Evolutionary conservation across 2,888 invertebrate species (phyloP), one percentile per base, ranked within the genome.

Genomic region (Callyntrura sp.): DNA sequence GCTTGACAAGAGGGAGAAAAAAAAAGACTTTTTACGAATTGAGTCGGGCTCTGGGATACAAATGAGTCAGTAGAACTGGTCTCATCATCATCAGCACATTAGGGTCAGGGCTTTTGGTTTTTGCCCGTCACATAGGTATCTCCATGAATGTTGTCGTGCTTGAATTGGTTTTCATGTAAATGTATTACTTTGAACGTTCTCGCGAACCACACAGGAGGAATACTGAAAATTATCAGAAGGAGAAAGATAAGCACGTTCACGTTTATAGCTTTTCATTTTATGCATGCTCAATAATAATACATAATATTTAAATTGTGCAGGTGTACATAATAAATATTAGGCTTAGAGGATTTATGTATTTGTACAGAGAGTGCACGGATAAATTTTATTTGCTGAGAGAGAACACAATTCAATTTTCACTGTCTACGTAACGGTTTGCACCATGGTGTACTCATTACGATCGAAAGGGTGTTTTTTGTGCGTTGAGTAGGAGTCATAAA

Each of bases 191-290:
- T 51, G 51, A 76, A 48, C 23, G 51, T 45, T 73, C 51, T 76
- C 14, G 73, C 73, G 25, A 51, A 23, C 73, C 73, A 76, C 51
- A 76, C 45, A 25, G 14, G 73, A 76, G 25, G 51, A 76, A 20
- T 28, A 9, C 28, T 17, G 9, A 73, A 73, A 43, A 17, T 73
- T 45, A 73, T 45, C 45, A 48, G 17, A 5, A 68, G 70, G 28
- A 28, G 62, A 68, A 45, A 51, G 57, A 78, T 78, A 78, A 76
- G 76, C 76, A 76, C 76, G 76, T 76, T 23, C 76, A 8, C 28
- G 5, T 68, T 68, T 68, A 43, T 35, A 43, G 35, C 35, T 3
- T 1, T 0, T 48, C 9, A 43, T 73, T 9, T 73, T 73, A 17
- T 43, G 23, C 45, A 48, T 12, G 70, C 25, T 43, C 35, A 35